Conservation (phyloP, 2,113 vertebrate genomes). For the Cyrtonyx montezumae region DNA sequence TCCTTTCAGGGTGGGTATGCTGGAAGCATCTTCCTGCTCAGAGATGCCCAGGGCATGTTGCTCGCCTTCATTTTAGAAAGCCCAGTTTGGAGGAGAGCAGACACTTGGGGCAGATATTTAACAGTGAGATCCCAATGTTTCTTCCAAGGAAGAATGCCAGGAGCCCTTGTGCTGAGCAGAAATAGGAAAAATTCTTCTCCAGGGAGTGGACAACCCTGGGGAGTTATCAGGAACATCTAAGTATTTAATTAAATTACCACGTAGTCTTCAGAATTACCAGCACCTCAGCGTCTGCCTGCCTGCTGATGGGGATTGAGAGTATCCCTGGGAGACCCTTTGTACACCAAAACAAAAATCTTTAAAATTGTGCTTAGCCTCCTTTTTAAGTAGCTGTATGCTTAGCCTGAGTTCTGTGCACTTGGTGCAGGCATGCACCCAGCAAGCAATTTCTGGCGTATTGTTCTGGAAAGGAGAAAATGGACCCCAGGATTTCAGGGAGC, state of each 20-base stretch:
- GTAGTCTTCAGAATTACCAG: background rate
- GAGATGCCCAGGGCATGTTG: background rate
- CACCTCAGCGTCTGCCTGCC: background rate
- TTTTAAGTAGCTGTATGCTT: background rate
- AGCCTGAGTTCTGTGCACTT: background rate
- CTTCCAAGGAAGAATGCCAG: background rate
- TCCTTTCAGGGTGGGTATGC: background rate
- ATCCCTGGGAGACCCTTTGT: background rate
- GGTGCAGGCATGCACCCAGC: background rate
- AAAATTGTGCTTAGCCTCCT: background rate
- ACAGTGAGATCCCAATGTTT: background rate
- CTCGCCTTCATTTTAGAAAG: background rate
- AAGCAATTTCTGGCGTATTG: background rate
- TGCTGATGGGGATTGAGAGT: background rate
- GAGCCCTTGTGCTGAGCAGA: background rate
- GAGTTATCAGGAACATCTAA: background rate
- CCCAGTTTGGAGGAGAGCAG: background rate
- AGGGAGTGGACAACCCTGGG: background rate
- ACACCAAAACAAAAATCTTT: background rate
- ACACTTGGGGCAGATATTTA: background rate
- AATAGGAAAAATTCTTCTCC: background rate
- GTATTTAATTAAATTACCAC: constrained; percentile 1
- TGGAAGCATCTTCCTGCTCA: background rate
- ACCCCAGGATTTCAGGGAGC: background rate
- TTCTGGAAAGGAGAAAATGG: background rate